Base-by-base conservation (phyloP, 2,888 invertebrate species). In the Pachliopta kotzebuea region DNA sequence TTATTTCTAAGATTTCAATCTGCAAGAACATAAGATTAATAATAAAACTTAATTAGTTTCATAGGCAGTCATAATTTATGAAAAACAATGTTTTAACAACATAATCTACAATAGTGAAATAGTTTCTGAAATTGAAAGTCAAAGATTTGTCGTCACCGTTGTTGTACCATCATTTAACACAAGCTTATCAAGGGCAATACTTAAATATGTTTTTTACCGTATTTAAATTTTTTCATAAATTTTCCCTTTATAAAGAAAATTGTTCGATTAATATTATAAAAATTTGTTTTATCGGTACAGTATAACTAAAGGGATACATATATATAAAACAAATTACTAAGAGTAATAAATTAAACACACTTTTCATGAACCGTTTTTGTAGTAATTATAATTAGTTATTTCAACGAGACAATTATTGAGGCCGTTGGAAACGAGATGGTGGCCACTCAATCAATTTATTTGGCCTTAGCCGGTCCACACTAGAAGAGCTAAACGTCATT, bases 381-480 rank as follows among this genome's bases (percentile, higher is more conserved):
- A n/a, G 24, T 37, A 60, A 45, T 54, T 60, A 62, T 65, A 67
- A 75, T 75, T 74, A 70, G 76, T 72, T 69, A 70, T 59, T 70
- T 70, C 72, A 77, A 73, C 76, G 70, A 77, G 69, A 26, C 8
- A 56, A 52, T 56, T 74, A 78, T 84, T 81, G 74, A 76, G 74
- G 72, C 77, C 80, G 81, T 78, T 76, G 76, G 70, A 72, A 57
- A 53, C 67, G 64, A 66, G 61, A 60, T 66, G 67, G 67, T 66
- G 67, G 67, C 65, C 66, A 60, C 57, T 60, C 72, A 76, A 79
- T 79, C 77, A 73, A 77, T 78, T 77, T 79, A 77, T 80, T 80
- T 79, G 71, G 66, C 62, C 65, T 68, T 56, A 65, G 65, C 67
- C 68, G 67, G 60, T 67, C 67, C 50, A 66, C 50, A 70, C 65